These are phyloP conservation scores for Crocuta crocuta DNA, from an alignment of 2,113 vertebrate genomes.

Conservation along the genomic window DNA sequence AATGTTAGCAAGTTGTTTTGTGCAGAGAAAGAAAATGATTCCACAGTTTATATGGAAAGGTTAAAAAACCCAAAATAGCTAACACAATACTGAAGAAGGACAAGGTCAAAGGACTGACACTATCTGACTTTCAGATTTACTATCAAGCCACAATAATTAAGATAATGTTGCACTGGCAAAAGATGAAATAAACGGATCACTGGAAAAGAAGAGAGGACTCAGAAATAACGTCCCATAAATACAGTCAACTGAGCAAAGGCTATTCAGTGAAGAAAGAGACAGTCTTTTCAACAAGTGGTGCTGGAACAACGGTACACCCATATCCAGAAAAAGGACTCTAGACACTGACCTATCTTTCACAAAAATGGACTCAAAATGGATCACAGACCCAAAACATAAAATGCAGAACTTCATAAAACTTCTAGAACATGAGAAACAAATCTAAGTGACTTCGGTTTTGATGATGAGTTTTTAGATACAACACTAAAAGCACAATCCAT, in stretches of 20 bases:
- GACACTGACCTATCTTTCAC: neutral
- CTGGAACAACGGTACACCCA: neutral
- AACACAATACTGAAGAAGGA: neutral
- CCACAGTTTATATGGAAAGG: neutral
- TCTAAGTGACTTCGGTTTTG: neutral
- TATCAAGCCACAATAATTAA: neutral
- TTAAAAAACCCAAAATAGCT: neutral
- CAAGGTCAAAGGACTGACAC: neutral
- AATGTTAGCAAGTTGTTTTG: neutral
- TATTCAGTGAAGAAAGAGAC: neutral
- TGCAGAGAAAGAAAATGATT: neutral
- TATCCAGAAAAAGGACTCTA: neutral
- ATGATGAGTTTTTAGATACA: constrained; percentile 2
- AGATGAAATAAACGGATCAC: neutral
- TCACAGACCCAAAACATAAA: neutral
- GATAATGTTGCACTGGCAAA: neutral
- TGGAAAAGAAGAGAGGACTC: neutral
- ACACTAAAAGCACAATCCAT: neutral
- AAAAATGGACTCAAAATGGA: neutral
- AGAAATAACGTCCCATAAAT: neutral
- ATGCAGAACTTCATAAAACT: neutral
- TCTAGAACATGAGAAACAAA: neutral
- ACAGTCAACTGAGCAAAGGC: neutral
- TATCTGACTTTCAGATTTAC: neutral
- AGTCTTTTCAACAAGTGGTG: neutral